phyloP scores from a whole-genome alignment of 2,113 vertebrate genomes.

The Ceratotherium simum region DNA sequence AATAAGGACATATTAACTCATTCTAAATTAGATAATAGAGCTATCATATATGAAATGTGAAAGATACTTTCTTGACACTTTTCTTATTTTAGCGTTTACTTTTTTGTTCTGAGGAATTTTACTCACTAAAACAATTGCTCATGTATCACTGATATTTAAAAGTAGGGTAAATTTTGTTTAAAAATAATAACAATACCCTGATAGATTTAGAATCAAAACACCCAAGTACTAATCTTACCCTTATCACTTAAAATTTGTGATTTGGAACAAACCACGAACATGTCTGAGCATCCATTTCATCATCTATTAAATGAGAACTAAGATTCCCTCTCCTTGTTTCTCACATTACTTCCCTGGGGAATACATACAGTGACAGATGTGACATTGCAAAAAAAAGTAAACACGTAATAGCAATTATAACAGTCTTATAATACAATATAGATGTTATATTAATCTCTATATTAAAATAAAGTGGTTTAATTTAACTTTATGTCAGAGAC shows the following conservation, averaged over 20 bases:
- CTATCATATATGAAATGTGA: not conserved
- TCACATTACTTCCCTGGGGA: not conserved
- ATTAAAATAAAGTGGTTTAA: not conserved
- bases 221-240: not conserved
- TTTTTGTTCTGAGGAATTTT: not conserved
- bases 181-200: too few relatives aligned
- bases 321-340: not conserved
- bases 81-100: not conserved
- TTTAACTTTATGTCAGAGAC: not conserved
- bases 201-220: not conserved
- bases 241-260: not conserved
- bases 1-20: not conserved
- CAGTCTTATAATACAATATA: too few relatives aligned
- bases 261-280: not conserved
- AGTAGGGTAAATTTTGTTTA: not conserved
- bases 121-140: not conserved
- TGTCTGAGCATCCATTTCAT: not conserved
- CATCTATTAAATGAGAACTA: not conserved
- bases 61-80: not conserved
- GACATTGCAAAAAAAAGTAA: not conserved
- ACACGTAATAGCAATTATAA: rapidly evolving
- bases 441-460: not conserved
- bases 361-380: not conserved
- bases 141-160: not conserved
- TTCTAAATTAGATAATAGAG: not conserved